Evolutionary conservation across 1,140 invertebrate genomes (phyloP), one percentile per base, ranked within the genome.

Genomic region (Hylaeus anthracinus): DNA sequence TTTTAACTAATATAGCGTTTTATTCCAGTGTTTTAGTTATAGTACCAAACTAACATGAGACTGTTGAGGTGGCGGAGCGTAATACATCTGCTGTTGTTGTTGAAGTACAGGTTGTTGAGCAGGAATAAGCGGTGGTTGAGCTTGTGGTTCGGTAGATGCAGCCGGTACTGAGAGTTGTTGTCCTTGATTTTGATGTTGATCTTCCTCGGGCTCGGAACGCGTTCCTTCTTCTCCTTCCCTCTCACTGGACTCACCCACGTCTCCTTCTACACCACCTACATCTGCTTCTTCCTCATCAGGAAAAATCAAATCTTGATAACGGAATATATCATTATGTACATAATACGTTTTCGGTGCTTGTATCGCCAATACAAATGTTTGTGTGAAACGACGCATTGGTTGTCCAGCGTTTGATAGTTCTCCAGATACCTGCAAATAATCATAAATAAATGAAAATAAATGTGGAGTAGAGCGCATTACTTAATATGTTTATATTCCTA

Each of bases 261-360:
- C 90, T 3, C 87, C 88, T 56, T 93, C 92, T 26, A 88, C 86
- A 58, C 89, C 88, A 64, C 89, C 81, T 0, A 89, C 63, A 8
- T 93, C 92, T 1, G 88, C 88, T 26, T 92, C 92, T 53, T 97
- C 97, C 86, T 97, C 97, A 88, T 98, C 97, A 0, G 89, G 87
- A 63, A 92, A 93, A 37, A 92, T 92, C 75, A 93, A 87, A 63
- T 94, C 92, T 87, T 99, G 98, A 92, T 99, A 99, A 72, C 98
- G 97, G 94, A 99, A 99, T 90, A 99, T 99, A 93, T 99, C 98
- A 94, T 99, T 99, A 91, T 98, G 98, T 37, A 99, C 98, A 91
- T 99, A 99, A 94, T 98, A 99, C 94, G 98, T 98, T 94, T 98
- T 99, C 41, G 98, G 98, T 65, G 97, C 97, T 94, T 99, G 98